Base-by-base conservation (phyloP, 2,113 vertebrate genomes). In the Hyla sarda region DNA sequence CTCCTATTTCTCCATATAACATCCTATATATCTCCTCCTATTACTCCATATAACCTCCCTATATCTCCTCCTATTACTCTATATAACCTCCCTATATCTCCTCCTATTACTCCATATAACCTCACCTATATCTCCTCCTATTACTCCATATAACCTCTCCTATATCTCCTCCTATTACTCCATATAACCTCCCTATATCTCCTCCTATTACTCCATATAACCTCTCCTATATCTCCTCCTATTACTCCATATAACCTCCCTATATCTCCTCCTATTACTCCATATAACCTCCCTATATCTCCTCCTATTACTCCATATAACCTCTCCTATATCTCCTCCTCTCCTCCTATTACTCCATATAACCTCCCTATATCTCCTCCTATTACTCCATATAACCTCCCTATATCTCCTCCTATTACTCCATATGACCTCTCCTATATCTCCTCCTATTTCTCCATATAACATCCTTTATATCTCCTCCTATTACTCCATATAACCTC, bases 101-200 rank as follows among this genome's bases (percentile, higher is more conserved):
- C 41, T 41, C 41, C 41, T 41, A 41, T 41, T 41, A 41, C 41
- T 41, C 41, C 41, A 41, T 41, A 41, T 41, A 41, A 5, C 41
- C 41, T 8, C 41, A n/a, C 41, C 41, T 41, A 41, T 41, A 41
- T 41, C 41, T 41, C 41, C 41, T 41, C 41, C 41, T 41, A 41
- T 41, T 41, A 41, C 41, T 41, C 41, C 41, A 41, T 41, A 41
- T 41, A 41, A 5, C 41, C 41, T 41, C 41, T n/a, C 41, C 74
- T 76, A 76, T 76, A 76, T 62, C 10, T 62, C 58, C 58, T 62
- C 58, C 58, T 62, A 28, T 62, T 62, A 62, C 58, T 62, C 58
- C 74, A 48, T 30, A 76, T 76, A 23, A 5, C 25, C 56, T 48
- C 60, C n/a, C 60, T 65, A 65, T 65, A 30, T 65, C 25, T 65